phyloP scores from a whole-genome alignment of 2,888 invertebrate species.

The Troides helena region DNA sequence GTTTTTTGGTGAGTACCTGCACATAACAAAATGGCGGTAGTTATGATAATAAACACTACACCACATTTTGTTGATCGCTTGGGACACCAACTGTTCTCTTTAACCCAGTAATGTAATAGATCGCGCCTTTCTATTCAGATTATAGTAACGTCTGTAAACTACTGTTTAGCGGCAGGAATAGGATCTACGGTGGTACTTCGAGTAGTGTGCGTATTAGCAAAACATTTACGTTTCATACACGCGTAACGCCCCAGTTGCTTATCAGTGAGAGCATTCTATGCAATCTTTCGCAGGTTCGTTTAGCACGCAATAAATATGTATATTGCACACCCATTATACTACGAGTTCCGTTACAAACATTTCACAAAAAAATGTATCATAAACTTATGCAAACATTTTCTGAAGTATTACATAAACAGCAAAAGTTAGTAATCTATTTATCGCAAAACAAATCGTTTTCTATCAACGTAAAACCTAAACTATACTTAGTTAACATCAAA shows the following conservation, averaged over 20 bases:
- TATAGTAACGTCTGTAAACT: neutral
- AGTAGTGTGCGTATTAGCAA: neutral
- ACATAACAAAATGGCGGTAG: too few species aligned
- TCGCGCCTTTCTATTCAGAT: neutral
- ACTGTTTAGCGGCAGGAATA: too few species aligned
- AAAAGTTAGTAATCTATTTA: neutral
- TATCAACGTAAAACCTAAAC: too few species aligned
- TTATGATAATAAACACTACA: too few species aligned
- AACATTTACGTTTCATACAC: constrained; percentile 1
- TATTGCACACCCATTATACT: neutral
- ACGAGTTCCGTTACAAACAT: neutral
- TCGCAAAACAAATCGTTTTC: too few species aligned
- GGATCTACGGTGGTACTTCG: neutral
- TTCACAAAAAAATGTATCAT: neutral
- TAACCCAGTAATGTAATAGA: too few species aligned
- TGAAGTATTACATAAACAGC: neutral
- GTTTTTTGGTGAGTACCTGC: too few species aligned
- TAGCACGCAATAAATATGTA: neutral
- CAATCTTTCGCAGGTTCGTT: constrained; percentile 15
- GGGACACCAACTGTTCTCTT: too few species aligned
- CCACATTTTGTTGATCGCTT: too few species aligned
- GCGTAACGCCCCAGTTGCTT: constrained; percentile 14
- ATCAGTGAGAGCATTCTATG: constrained; percentile 27
- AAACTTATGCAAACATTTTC: neutral
- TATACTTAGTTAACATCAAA: too few species aligned